Base-by-base conservation (phyloP, 37 sponge, comb jelly and placozoan species). In the Amphimedon queenslandica region DNA sequence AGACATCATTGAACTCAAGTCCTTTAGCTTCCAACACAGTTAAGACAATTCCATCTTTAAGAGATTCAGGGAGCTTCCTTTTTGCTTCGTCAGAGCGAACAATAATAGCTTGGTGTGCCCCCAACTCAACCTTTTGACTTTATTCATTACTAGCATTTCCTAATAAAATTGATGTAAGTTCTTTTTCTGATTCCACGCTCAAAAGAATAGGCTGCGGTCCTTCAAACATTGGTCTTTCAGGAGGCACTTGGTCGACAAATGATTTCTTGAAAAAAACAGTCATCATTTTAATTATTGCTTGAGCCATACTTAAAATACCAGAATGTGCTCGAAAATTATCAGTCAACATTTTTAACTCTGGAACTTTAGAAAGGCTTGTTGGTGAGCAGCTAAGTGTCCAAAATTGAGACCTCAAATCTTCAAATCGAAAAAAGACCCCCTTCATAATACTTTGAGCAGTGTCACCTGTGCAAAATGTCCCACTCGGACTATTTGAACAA, bases 21-120 rank as follows among this genome's bases (percentile, higher is more conserved):
- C 92, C 92, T 61, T 92, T 92, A 23, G 92, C 73, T 67, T 92
- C 92, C 74, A 92, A 92, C 8, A 87, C 73, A 24, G 88, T 92
- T 35, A 92, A 67, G 16, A 77, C 79, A 72, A 92, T 80, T 3
- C 69, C 93, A 57, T 63, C 47, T 53, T 76, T 37, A 16, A 92
- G 69, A 8, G 76, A 66, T 6, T 78, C 64, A n/a, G 93, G 93
- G 0, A 92, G 42, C 1, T 13, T 53, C 5, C 71, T 57, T 35
- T 79, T 83, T 27, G 82, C 81, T 11, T 80, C 82, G 63, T 87
- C 88, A 51, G 88, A 74, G 28, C 72, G 84, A 0, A 92, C 93
- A 34, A 92, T 77, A 64, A 92, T 78, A 10, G 74, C 93, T 70
- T 92, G 93, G 38, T 77, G 77, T 42, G 93, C 93, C 37, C 93